Base-by-base conservation (phyloP, 2,888 invertebrate species). In the Pristionchus fissidentatus region DNA sequence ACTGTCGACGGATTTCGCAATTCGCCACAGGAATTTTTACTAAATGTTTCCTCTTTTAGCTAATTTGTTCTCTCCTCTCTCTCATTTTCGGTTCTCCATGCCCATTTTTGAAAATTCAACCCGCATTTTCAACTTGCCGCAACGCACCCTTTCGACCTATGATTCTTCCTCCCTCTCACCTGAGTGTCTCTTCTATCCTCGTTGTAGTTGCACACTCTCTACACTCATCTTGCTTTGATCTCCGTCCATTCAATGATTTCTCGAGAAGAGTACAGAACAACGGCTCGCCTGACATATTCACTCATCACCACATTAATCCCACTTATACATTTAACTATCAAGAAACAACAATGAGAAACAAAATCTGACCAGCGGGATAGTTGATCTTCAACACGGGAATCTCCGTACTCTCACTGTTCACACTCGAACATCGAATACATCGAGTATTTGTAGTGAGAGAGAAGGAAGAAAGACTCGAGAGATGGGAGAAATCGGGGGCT, bases 211-310 rank as follows among this genome's bases (percentile, higher is more conserved):
- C 73, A 77, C 84, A 85, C 49, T 85, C 85, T 22, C 79, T 70
- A 60, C 88, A 88, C 35, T 85, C 85, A 0, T 57, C 83, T 57
- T 88, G 87, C 3, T 55, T 73, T 32, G 85, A 83, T 7, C 43
- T 32, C 13, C 87, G 84, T 10, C 84, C 66, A 84, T 87, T 85
- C 10, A 88, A 57, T 2, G 86, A 81, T 70, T 88, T 87, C 57
- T 88, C 88, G n/a, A 88, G 80, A 15, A 88, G 84, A 43, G 85
- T 83, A 80, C 86, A 87, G 46, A 88, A 84, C 26, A 87, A 66
- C 2, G 85, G 73, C 73, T 85, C 70, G 10, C 70, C 70, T 70
- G 70, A 41, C 8, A 41, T 22, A n/a, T 8, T 57, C n/a, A n/a
- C 10, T 60, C 55, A 22, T n/a, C 55, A 55, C n/a, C 55, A 15